Evolutionary conservation across 2,888 invertebrate genomes (phyloP).

Genomic region (Calliopum simillimum): DNA sequence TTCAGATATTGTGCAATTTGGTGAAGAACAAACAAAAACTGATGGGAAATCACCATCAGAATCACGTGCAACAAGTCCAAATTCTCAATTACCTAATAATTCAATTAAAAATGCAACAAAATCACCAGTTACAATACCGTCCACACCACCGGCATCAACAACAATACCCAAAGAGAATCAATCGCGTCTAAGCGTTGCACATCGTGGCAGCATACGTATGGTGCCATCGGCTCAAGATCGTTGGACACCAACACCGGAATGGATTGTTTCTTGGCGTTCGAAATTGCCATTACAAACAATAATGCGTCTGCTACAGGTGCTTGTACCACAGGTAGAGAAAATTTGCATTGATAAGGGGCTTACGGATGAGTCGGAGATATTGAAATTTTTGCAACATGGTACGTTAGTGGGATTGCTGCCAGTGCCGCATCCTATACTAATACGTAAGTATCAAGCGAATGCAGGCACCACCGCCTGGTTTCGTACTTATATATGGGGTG

Average conservation of each 20-base stretch:
- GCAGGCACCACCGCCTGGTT: slow-evolving; percentile 99
- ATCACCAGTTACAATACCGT: slow-evolving; percentile 5
- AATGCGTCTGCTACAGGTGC: slow-evolving; percentile 96
- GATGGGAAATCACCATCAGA: slow-evolving; percentile 44
- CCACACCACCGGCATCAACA: slow-evolving; percentile 7
- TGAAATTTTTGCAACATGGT: slow-evolving; percentile 98
- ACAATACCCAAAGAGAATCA: slow-evolving; percentile 48
- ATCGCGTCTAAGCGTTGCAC: slow-evolving; percentile 58
- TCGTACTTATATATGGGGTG: slow-evolving; percentile 99
- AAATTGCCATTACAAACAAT: slow-evolving; percentile 99
- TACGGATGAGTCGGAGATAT: slow-evolving; percentile 99
- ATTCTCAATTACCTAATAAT: slow-evolving; percentile 37
- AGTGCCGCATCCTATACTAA: slow-evolving; percentile 98
- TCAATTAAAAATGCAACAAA: slow-evolving; percentile 14
- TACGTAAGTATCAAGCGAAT: slow-evolving; percentile 99
- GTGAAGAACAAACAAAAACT: slow-evolving; percentile 44
- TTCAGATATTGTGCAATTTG: slow-evolving; percentile 52
- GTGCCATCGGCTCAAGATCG: slow-evolving; percentile 58
- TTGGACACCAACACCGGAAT: slow-evolving; percentile 95
- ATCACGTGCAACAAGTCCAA: slow-evolving; percentile 40
- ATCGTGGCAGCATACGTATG: slow-evolving; percentile 76
- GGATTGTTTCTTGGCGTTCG: slow-evolving; percentile 95
- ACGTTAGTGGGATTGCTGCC: slow-evolving; percentile 97
- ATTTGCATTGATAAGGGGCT: slow-evolving; percentile 99
- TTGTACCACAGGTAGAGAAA: slow-evolving; percentile 99